Evolutionary conservation across 92 coral and sea anemone genomes (phyloP), one percentile per base, ranked within the genome.

Genomic region (Diadumene lineata): DNA sequence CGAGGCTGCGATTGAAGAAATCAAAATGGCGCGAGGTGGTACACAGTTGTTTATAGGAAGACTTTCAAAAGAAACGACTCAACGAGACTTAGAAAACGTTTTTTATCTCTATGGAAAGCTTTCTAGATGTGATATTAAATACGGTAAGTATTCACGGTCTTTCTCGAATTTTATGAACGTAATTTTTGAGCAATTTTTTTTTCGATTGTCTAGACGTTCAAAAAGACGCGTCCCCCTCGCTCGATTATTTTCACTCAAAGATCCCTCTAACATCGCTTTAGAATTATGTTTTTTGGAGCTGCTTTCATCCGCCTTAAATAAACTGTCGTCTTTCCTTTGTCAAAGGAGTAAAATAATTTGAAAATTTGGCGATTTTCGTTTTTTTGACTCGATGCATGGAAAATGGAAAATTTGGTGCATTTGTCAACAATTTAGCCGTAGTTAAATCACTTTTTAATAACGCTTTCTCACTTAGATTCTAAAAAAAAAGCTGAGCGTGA

Each of bases 31-130:
- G 77, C 88, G 88, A 11, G 82, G 76, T 21, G 63, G 79, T 1
- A 64, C 80, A 7, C 84, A 84, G 70, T 72, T 84, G 84, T 84
- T 84, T 70, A 73, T 84, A n/a, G 88, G 88, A 66, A 84, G 88
- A 84, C 80, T 84, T 25, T 81, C 88, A 26, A 72, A 79, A 76
- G 88, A 84, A 44, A 81, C 88, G 19, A 84, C 74, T 64, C 84
- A 69, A 60, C 75, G 79, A 44, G 88, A 84, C 79, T 32, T 84
- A 58, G 88, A 84, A 72, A 73, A 69, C 70, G 84, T 84, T 22
- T 84, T 84, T 43, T 81, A 78, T 77, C 78, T 57, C 26, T 84
- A 84, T 68, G 88, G 88, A 1, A 79, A 77, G 76, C 75, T 84
- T 50, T 51, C 75, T 31, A 84, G 88, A 68, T 84, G 88, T 63